These are phyloP conservation scores for Drosophila nannoptera DNA, from an alignment of 1,140 invertebrate genomes.

Conservation along the genomic window DNA sequence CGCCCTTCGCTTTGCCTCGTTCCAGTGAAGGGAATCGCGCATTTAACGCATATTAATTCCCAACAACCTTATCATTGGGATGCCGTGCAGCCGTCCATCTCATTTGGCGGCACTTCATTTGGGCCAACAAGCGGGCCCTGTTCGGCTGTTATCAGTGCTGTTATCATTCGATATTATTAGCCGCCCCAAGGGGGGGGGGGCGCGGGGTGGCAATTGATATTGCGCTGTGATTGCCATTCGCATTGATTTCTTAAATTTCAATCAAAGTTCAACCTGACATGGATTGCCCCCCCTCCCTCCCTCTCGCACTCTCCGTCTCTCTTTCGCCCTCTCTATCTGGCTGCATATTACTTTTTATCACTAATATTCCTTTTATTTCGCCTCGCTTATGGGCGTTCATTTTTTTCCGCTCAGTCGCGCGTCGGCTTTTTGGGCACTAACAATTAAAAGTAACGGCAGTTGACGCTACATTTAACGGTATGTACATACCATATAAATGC, in stretches of 20 bases:
- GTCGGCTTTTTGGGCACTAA: conserved; percentile 57
- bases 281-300: conserved; percentile 4
- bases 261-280: conserved; percentile 38
- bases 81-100: not conserved
- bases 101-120: not conserved
- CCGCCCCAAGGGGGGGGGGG: not conserved
- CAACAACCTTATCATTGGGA: conserved; percentile 40
- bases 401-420: conserved; percentile 35
- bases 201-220: conserved; percentile 34
- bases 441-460: conserved; percentile 68
- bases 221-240: conserved; percentile 33
- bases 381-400: conserved; percentile 11
- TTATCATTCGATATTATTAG: conserved; percentile 46
- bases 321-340: conserved; percentile 5
- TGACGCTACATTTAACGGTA: conserved; percentile 58
- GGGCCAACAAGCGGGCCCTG: no score
- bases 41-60: conserved; percentile 66
- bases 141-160: conserved; percentile 40
- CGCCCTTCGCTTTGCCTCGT: not conserved
- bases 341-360: conserved; percentile 1
- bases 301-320: not conserved
- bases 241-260: conserved; percentile 66
- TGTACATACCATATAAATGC: conserved; percentile 8
- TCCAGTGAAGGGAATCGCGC: conserved; percentile 21
- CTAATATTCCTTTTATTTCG: conserved; percentile 7